Evolutionary conservation across 2,113 vertebrate species (phyloP), one percentile per base, ranked within the genome.

Genomic region (Muntiacus muntjak): DNA sequence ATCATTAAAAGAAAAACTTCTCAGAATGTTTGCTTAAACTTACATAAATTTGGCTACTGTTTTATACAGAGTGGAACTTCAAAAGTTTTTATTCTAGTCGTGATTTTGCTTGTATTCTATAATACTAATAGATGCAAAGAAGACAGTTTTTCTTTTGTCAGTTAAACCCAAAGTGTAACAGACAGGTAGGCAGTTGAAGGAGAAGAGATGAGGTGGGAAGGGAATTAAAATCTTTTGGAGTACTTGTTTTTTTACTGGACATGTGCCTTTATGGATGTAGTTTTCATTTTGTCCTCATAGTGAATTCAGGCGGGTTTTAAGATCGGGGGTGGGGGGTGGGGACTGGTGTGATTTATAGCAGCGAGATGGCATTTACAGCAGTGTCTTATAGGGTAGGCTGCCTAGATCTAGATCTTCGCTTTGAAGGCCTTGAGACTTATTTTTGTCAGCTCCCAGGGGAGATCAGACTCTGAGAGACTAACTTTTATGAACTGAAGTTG

Each of bases 61-160:
- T 94, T 93, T 86, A 40, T 84, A 25, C 82, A 96, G 87, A 43
- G 79, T 89, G 89, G 28, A 79, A 94, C 10, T 78, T 95, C 82
- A 84, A 45, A 84, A 95, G 40, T 76, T 90, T 87, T 14, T 11
- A 21, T 95, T 84, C 19, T 85, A 64, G 62, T 11, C 23, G 6
- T 87, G 60, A 28, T 62, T 95, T 96, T 82, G 16, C 36, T 87
- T 94, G 19, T 86, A 57, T 84, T 81, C 33, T 62, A 1, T 95
- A 50, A 90, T 62, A 74, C 83, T 85, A 85, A 21, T 85, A 85
- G 40, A 23, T 57, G 28, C 19, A 83, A 92, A 88, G 71, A 85
- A 81, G 90, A 43, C 28, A 89, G 9, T 15, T 74, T 97, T 97
- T 88, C 36, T 11, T 84, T 86, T 90, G 55, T 87, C 21, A 52